Conservation (phyloP, 2,113 vertebrate species). For the Glaucomys volans region DNA sequence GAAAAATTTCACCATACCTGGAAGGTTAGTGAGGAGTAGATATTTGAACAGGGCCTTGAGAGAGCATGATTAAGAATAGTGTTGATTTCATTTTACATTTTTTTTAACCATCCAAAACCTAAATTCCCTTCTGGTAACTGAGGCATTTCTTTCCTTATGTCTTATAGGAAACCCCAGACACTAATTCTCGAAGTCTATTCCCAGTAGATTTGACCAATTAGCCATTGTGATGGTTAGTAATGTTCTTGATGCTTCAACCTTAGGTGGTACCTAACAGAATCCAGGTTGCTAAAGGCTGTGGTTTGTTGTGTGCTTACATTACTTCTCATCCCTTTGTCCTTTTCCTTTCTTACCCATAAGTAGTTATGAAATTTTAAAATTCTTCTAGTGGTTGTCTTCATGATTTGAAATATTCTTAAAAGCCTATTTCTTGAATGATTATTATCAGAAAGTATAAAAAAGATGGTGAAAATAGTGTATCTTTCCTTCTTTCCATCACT, state of each 20-base stretch:
- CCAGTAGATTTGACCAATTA: not conserved
- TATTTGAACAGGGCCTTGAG: not conserved
- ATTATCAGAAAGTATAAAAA: not conserved
- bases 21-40: not conserved
- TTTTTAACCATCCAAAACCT: slow-evolving; percentile 25
- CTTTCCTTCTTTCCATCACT: not conserved
- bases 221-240: not conserved
- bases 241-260: not conserved
- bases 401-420: slow-evolving; percentile 45
- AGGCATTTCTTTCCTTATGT: not conserved
- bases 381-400: not conserved
- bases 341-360: not conserved
- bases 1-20: not conserved
- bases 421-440: not conserved
- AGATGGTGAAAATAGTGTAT: not conserved
- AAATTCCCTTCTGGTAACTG: slow-evolving; percentile 10
- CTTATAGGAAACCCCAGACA: slow-evolving; percentile 31
- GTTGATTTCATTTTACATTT: not conserved
- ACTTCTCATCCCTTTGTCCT: not conserved
- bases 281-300: not conserved
- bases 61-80: not conserved
- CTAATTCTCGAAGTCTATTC: no score
- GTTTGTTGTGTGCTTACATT: not conserved
- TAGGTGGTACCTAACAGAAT: not conserved
- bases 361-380: not conserved